Conservation (phyloP, 2,113 vertebrate genomes). For the Athene noctua region DNA sequence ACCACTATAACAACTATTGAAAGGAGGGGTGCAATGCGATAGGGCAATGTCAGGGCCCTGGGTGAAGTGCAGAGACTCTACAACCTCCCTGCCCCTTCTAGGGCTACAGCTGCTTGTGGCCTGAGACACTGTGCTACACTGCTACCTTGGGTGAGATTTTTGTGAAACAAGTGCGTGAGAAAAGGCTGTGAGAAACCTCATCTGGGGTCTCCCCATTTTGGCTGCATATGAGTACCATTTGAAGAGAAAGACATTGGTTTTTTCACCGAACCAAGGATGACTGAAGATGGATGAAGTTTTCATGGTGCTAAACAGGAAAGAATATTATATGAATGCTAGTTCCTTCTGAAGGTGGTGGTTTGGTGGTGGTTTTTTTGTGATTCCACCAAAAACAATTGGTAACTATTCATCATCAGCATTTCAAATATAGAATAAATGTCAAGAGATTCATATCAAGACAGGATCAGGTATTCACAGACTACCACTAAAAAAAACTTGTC, state of each 20-base stretch:
- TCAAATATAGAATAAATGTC: background rate
- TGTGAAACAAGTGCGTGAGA: background rate
- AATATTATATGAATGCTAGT: background rate
- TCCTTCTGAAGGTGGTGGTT: no score
- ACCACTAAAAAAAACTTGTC: background rate
- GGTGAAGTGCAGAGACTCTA: background rate
- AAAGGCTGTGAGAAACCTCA: background rate
- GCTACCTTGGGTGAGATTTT: background rate
- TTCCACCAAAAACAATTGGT: background rate
- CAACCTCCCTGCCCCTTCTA: background rate
- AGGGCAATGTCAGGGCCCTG: no score
- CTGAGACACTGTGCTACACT: background rate
- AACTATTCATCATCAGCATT: background rate
- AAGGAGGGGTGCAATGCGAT: background rate
- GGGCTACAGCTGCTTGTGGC: background rate
- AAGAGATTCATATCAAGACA: background rate
- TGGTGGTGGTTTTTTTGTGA: no score
- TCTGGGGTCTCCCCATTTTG: no score
- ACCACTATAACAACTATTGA: background rate
- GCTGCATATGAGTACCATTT: background rate
- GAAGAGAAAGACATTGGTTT: background rate
- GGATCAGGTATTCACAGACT: background rate
- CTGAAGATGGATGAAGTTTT: background rate
- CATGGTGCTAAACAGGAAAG: background rate
- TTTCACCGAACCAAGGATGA: background rate